These are phyloP conservation scores for Poecile atricapillus DNA, from an alignment of 2,113 vertebrate genomes.

Conservation along the genomic window DNA sequence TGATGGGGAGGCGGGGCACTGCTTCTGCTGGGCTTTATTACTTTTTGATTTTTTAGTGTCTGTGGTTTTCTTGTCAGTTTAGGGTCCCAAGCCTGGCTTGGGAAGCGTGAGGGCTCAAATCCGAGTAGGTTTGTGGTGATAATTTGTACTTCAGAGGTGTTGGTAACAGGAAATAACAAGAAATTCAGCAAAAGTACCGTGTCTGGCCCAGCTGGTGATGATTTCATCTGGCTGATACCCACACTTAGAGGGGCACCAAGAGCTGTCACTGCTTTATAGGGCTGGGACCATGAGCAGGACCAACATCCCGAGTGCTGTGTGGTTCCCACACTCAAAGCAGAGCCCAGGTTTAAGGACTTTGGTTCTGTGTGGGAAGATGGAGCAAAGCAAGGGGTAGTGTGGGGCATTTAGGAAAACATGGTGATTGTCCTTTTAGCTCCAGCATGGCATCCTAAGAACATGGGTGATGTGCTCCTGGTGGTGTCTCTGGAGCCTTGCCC, in stretches of 20 bases:
- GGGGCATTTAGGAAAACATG: neutral
- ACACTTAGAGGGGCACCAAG: neutral
- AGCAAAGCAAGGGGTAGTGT: neutral
- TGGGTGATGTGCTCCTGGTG: accelerated
- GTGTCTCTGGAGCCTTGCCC: neutral
- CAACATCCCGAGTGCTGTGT: accelerated
- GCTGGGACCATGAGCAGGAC: neutral
- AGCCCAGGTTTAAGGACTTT: neutral
- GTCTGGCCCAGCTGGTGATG: neutral
- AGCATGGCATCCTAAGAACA: neutral
- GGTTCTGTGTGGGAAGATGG: neutral
- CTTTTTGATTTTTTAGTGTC: neutral
- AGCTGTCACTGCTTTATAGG: neutral
- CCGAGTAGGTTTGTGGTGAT: neutral
- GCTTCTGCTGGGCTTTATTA: neutral
- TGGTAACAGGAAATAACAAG: neutral
- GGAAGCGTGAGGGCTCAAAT: accelerated
- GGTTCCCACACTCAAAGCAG: neutral
- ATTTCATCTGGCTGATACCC: neutral
- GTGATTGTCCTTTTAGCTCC: neutral
- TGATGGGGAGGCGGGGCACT: neutral
- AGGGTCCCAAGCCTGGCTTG: neutral
- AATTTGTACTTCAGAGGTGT: neutral
- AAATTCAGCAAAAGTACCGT: accelerated
- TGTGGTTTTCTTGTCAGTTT: neutral